Conservation (phyloP, 2,797 vertebrate genomes). For the Hydrophis major region DNA sequence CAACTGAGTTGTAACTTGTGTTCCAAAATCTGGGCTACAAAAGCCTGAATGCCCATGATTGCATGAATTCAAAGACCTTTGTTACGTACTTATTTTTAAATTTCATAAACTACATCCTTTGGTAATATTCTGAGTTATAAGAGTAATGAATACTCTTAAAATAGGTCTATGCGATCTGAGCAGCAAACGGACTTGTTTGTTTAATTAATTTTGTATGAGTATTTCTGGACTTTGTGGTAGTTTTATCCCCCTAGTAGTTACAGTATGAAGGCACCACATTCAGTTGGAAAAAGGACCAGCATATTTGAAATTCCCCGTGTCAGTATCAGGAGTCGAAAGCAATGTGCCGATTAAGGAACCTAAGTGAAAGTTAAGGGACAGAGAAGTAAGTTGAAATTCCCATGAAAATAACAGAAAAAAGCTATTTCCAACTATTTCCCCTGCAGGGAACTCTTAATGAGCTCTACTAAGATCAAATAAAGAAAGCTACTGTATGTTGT, state of each 20-base stretch:
- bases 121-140: not conserved
- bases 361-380: not conserved
- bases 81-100: not conserved
- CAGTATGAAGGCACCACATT: not conserved
- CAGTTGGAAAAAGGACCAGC: not conserved
- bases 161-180: not conserved
- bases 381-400: not conserved
- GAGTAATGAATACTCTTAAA: not conserved
- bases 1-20: not conserved
- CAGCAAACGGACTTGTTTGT: not conserved
- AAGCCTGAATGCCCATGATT: not conserved
- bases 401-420: not conserved
- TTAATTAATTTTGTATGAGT: not conserved
- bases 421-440: not conserved
- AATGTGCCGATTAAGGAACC: not conserved
- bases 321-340: not conserved
- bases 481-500: not conserved
- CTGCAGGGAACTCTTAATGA: not conserved
- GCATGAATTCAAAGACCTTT: not conserved
- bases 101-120: not conserved
- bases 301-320: not conserved
- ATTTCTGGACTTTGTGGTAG: not conserved
- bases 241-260: not conserved
- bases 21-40: not conserved
- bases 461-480: not conserved